Evolutionary conservation across 2,797 vertebrate genomes (phyloP).

Genomic region (Enteromius paludinosus): DNA sequence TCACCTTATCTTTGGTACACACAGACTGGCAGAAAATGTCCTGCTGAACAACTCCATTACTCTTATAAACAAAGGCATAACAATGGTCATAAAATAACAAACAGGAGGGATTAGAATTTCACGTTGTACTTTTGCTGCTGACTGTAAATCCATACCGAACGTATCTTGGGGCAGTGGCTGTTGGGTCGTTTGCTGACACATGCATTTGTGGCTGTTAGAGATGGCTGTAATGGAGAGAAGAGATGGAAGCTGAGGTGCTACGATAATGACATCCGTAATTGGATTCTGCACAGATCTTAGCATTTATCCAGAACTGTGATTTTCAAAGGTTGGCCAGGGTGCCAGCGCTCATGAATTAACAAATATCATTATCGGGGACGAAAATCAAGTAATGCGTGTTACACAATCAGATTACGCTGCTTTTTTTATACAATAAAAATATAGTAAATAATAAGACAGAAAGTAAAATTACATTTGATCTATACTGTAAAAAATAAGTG

Average conservation of each 20-base stretch:
- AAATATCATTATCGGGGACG: neutral
- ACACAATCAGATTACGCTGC: neutral
- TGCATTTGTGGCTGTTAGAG: constrained; percentile 51
- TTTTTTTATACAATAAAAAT: neutral
- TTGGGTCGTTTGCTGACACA: constrained; percentile 45
- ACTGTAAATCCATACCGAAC: constrained; percentile 35
- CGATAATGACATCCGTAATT: constrained; percentile 59
- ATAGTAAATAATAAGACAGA: neutral
- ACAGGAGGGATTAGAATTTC: constrained; percentile 16
- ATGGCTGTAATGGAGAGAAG: constrained; percentile 43
- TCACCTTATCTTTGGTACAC: constrained; percentile 42
- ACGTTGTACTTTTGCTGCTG: constrained; percentile 14
- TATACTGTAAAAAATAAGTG: neutral
- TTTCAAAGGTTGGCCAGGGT: constrained; percentile 12
- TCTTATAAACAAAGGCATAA: constrained; percentile 6
- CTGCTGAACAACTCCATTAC: constrained; percentile 38
- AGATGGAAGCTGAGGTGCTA: constrained; percentile 42
- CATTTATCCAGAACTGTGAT: constrained; percentile 12
- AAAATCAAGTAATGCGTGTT: neutral
- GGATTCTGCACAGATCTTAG: constrained; percentile 60
- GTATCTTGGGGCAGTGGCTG: constrained; percentile 36
- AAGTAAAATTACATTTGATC: neutral
- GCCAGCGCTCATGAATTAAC: neutral
- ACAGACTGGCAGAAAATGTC: constrained; percentile 34
- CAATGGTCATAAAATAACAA: constrained; percentile 24